These are phyloP conservation scores for Amniataba percoides DNA, from an alignment of 2,797 vertebrate genomes.

Conservation along the genomic window DNA sequence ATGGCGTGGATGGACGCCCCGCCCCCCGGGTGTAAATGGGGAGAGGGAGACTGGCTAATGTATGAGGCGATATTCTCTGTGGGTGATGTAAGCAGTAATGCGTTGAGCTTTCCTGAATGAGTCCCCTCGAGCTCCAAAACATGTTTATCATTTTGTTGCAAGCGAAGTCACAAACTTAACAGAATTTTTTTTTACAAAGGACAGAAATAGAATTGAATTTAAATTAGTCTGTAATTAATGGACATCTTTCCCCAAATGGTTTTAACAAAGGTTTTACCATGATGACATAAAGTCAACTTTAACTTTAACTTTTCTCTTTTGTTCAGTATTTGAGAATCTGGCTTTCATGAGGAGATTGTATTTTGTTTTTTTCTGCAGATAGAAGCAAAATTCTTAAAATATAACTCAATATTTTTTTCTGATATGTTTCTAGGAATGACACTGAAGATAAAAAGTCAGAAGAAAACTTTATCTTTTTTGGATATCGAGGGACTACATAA, in stretches of 20 bases:
- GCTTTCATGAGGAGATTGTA: background rate
- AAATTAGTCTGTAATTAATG: background rate
- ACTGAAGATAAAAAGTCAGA: background rate
- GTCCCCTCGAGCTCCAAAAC: slow-evolving; percentile 5
- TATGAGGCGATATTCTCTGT: background rate
- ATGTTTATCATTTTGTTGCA: background rate
- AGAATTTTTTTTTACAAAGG: background rate
- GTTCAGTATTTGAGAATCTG: background rate
- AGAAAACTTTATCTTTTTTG: background rate
- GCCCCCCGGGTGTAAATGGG: slow-evolving; percentile 29
- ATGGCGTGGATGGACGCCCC: too few relatives aligned
- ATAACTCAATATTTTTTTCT: background rate
- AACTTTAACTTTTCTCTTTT: background rate
- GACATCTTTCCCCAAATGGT: background rate
- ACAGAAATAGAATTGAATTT: background rate
- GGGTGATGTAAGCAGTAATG: slow-evolving; percentile 3
- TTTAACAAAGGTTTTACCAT: background rate
- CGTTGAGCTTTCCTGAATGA: background rate
- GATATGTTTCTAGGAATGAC: background rate
- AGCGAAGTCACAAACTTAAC: too few relatives aligned
- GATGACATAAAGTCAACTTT: background rate
- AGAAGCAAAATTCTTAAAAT: background rate
- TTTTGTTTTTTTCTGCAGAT: background rate
- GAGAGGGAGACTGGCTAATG: slow-evolving; percentile 12
- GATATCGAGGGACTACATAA: background rate